Percentiles rank a stretch among this genome's conserved stretches.
Conservation (phyloP, 2,113 vertebrate species). For the Myocastor coypus region DNA sequence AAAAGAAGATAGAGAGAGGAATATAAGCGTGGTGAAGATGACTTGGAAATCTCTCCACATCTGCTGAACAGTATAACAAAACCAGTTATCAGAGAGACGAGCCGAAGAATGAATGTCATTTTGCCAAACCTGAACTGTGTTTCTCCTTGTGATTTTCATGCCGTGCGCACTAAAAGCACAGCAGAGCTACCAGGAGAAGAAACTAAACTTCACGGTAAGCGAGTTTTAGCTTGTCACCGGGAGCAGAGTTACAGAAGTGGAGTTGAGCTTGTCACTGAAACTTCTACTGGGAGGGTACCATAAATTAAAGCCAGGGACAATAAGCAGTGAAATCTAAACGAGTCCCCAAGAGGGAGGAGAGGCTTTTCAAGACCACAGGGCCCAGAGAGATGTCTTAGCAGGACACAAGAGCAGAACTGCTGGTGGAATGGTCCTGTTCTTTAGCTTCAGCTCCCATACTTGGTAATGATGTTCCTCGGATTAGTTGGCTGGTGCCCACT, state of each 20-base stretch:
- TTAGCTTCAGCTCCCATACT: background rate
- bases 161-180: background rate
- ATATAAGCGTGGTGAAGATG: background rate
- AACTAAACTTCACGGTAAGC: background rate
- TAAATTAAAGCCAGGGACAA: background rate
- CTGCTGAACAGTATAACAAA: constrained; percentile 69
- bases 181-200: background rate
- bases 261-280: background rate
- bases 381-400: background rate
- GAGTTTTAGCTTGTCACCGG: background rate
- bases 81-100: constrained; percentile 59
- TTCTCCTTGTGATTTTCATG: constrained; percentile 44
- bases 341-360: background rate
- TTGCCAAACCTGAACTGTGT: constrained; percentile 54
- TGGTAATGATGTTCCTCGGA: background rate
- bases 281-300: background rate
- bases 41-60: constrained; percentile 43
- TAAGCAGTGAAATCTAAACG: background rate
- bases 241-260: background rate
- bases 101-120: constrained; percentile 67
- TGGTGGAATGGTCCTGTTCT: background rate
- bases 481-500: background rate
- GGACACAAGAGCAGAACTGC: too few relatives aligned
- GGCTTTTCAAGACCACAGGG: background rate
- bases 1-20: constrained; percentile 3